phyloP scores from a whole-genome alignment of 2,113 vertebrate genomes.

The Setophaga kirtlandii region DNA sequence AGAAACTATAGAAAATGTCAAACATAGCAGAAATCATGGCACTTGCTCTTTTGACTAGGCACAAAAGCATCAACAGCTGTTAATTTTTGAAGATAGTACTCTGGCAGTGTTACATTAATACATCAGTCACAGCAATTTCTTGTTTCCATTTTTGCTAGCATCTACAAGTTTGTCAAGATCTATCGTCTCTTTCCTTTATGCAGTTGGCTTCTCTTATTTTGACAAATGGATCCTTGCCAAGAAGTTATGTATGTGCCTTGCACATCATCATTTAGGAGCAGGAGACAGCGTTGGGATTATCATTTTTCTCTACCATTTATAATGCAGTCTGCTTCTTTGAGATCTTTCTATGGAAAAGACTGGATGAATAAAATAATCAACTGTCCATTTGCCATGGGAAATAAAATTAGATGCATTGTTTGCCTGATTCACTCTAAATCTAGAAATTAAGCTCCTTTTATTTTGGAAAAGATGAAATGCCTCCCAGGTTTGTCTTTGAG shows the following conservation, averaged over 20 bases:
- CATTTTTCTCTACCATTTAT: slow-evolving; percentile 50
- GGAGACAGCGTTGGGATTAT: background rate
- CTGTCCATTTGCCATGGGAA: background rate
- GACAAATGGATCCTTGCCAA: slow-evolving; percentile 28
- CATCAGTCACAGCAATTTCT: slow-evolving; percentile 1
- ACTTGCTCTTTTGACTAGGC: slow-evolving; percentile 61
- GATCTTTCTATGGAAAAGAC: slow-evolving; percentile 5
- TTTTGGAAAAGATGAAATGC: background rate
- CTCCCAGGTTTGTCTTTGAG: background rate
- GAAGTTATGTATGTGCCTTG: background rate
- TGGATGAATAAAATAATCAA: background rate
- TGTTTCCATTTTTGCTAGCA: slow-evolving; percentile 4
- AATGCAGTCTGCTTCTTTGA: background rate
- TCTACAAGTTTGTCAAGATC: slow-evolving; percentile 26
- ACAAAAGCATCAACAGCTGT: slow-evolving; percentile 30
- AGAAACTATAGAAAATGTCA: slow-evolving; percentile 49
- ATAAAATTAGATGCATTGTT: background rate
- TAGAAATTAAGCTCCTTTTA: background rate
- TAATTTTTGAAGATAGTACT: slow-evolving; percentile 3
- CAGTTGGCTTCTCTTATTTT: slow-evolving; percentile 22
- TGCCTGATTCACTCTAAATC: background rate
- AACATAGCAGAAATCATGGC: slow-evolving; percentile 60
- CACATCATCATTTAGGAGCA: slow-evolving; percentile 27
- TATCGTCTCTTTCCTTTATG: background rate
- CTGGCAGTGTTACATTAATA: background rate